Evolutionary conservation across 1,140 invertebrate species (phyloP).

Genomic region (Dendrolimus punctatus): DNA sequence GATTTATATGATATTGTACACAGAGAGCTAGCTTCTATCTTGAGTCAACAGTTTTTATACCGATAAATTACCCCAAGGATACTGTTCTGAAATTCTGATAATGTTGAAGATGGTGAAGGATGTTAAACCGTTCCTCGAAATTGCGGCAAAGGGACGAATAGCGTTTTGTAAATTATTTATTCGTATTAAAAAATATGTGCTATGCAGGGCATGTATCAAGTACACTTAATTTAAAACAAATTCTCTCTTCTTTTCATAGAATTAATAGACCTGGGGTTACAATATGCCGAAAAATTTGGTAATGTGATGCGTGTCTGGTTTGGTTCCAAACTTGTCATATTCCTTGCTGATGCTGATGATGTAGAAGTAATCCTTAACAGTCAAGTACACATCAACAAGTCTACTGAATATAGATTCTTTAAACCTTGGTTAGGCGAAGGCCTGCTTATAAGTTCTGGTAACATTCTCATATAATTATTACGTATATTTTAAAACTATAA

Average conservation of each 20-base stretch:
- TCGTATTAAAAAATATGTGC: no score
- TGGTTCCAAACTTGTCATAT: constrained; percentile 76
- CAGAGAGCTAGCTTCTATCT: no score
- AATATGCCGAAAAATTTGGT: constrained; percentile 71
- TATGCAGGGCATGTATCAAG: no score
- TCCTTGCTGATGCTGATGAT: constrained; percentile 78
- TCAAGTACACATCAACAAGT: constrained; percentile 87
- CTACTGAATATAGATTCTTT: constrained; percentile 85
- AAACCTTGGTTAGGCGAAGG: constrained; percentile 93
- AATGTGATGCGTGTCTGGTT: constrained; percentile 76
- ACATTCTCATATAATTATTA: neutral
- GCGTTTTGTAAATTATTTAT: no score
- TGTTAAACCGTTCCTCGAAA: no score
- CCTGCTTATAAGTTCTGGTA: constrained; percentile 83
- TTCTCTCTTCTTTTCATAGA: constrained; percentile 37
- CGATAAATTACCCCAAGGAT: no score
- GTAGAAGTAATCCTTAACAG: constrained; percentile 81
- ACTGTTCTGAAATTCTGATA: no score
- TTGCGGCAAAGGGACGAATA: no score
- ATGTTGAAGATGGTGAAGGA: no score
- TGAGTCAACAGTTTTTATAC: no score
- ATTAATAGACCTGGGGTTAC: constrained; percentile 56
- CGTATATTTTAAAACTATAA: neutral
- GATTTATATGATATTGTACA: no score
- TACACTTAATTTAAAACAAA: neutral